Conservation (phyloP, 2,113 vertebrate genomes). For the Blennius ocellaris region DNA sequence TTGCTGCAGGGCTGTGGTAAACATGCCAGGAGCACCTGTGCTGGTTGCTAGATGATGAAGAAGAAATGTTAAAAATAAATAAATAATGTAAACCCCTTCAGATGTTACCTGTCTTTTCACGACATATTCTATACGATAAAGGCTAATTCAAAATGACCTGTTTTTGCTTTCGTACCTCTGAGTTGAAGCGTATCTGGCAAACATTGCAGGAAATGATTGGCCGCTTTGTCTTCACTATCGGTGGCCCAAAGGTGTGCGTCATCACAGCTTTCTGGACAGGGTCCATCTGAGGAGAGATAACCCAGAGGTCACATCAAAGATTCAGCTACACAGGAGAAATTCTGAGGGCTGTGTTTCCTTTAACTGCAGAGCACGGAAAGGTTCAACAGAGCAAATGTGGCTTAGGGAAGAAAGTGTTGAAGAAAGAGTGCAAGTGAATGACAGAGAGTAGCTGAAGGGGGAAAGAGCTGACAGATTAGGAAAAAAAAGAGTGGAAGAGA, state of each 20-base stretch:
- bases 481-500: slow-evolving; percentile 33
- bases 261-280: slow-evolving; percentile 90
- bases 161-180: slow-evolving; percentile 81
- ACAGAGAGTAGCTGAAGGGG: slow-evolving; percentile 12
- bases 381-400: background rate
- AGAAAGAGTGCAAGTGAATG: slow-evolving; percentile 50
- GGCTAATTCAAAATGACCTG: no score
- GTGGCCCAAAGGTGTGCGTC: slow-evolving; percentile 88
- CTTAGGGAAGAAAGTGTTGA: slow-evolving; percentile 24
- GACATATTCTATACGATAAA: no score
- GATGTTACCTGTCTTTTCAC: no score
- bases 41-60: no score
- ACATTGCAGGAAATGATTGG: slow-evolving; percentile 92
- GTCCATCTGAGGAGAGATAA: slow-evolving; percentile 87
- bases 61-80: no score
- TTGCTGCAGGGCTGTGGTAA: no score
- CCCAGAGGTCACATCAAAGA: slow-evolving; percentile 59
- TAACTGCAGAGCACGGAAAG: slow-evolving; percentile 5
- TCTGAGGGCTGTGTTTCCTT: slow-evolving; percentile 4
- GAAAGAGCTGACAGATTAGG: slow-evolving; percentile 29
- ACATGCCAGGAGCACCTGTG: no score
- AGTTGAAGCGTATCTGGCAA: slow-evolving; percentile 94
- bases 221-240: slow-evolving; percentile 87
- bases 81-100: no score
- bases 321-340: slow-evolving; percentile 35